These are phyloP conservation scores for Drosophila subquinaria DNA, from an alignment of 2,888 invertebrate genomes.

Conservation along the genomic window DNA sequence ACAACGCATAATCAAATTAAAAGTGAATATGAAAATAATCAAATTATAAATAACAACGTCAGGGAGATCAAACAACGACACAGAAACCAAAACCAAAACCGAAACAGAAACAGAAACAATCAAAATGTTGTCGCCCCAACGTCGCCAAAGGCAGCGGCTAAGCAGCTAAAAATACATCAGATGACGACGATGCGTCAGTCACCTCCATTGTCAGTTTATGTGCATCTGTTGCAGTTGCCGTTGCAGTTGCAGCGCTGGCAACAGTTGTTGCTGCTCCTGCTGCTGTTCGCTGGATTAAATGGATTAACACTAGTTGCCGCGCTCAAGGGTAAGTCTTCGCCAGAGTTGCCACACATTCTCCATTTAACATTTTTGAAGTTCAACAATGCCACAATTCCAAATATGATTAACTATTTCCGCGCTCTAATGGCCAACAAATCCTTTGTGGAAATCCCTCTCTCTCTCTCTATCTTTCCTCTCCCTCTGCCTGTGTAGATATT, in stretches of 20 bases:
- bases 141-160: slow-evolving; percentile 29
- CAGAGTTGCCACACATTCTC: slow-evolving; percentile 20
- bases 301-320: slow-evolving; percentile 84
- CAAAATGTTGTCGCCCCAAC: slow-evolving; percentile 62
- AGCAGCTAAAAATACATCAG: slow-evolving; percentile 69
- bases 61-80: slow-evolving; percentile 52
- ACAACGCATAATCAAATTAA: slow-evolving; percentile 54
- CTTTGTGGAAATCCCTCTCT: slow-evolving; percentile 37
- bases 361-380: slow-evolving; percentile 57
- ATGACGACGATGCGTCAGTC: slow-evolving; percentile 48
- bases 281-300: slow-evolving; percentile 79
- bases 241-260: slow-evolving; percentile 14
- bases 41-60: slow-evolving; percentile 32
- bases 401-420: slow-evolving; percentile 63
- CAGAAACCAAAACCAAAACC: slow-evolving; percentile 45
- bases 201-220: slow-evolving; percentile 33
- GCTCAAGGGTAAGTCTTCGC: slow-evolving; percentile 83
- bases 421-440: slow-evolving; percentile 52
- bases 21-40: slow-evolving; percentile 38
- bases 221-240: slow-evolving; percentile 22
- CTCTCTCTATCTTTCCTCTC: background rate
- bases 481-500: slow-evolving; percentile 46
- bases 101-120: slow-evolving; percentile 45
- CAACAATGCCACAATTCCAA: slow-evolving; percentile 35
- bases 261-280: slow-evolving; percentile 41